Evolutionary conservation across 1,140 invertebrate species (phyloP), one percentile per base, ranked within the genome.

Genomic region (Phymastichus coffea): DNA sequence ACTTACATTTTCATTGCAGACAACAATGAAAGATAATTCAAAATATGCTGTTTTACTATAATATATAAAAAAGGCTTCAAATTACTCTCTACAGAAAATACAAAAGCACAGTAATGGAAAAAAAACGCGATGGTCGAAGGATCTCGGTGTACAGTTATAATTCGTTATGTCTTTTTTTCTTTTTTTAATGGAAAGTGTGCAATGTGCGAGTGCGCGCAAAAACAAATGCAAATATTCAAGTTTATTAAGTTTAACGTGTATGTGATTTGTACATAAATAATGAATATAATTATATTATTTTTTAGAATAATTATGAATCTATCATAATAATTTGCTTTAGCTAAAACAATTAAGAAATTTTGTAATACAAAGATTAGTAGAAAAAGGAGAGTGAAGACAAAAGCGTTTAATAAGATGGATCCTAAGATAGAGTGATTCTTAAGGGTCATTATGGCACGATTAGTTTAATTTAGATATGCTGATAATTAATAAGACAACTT

Each of bases 81-180:
- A 33, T n/a, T n/a, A n/a, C n/a, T 33, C 28, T 6, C 6, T 33
- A 33, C 6, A 33, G 6, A 33, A 33, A 33, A 7, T 33, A 33
- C 12, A 33, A 7, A 7, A 7, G 6, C 6, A 7, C 12, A 7
- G 28, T 7, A 33, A 33, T 33, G 28, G 12, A 12, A 33, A 26
- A 51, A 56, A 66, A 70, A 69, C 67, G 69, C 64, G 67, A 72
- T 67, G 74, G 70, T 69, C 66, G 61, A 72, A 69, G 73, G 75
- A 77, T 77, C 75, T 77, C 75, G 73, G 74, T 77, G 74, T 77
- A 77, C 71, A 75, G 72, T 71, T 66, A 66, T 61, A 73, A 74
- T 71, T 66, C 64, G 61, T 75, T 71, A 65, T 72, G 70, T 71
- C 66, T 58, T 65, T 60, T 65, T 44, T 47, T 61, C 41, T 55